Conservation (phyloP, 2,113 vertebrate species). For the Thryonomys swinderianus region DNA sequence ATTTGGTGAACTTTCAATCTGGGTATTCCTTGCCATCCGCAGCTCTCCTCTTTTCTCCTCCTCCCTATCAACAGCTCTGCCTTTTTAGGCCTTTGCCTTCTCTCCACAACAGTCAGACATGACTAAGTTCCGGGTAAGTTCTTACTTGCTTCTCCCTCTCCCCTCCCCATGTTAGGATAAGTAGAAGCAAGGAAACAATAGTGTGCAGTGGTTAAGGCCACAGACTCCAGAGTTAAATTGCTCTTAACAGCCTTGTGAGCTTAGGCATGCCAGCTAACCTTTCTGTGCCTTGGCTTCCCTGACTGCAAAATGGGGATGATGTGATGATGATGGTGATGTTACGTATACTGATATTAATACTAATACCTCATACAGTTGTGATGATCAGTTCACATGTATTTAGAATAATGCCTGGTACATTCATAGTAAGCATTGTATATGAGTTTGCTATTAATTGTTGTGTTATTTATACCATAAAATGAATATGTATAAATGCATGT, state of each 20-base stretch:
- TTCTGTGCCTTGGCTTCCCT: conserved; percentile 37
- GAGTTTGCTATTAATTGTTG: background rate
- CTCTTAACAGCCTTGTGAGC: conserved; percentile 23
- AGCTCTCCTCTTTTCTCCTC: conserved; percentile 59
- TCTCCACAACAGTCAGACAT: conserved; percentile 47
- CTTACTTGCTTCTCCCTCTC: conserved; percentile 31
- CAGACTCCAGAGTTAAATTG: background rate
- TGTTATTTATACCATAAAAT: conserved; percentile 7
- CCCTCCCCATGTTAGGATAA: background rate
- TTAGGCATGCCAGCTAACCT: conserved; percentile 39
- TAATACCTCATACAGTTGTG: conserved; percentile 47
- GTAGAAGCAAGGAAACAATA: background rate
- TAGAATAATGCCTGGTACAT: conserved; percentile 25
- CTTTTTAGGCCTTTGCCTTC: conserved; percentile 56
- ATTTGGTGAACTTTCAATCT: conserved; percentile 52
- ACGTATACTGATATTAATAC: background rate
- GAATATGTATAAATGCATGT: background rate
- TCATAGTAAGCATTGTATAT: conserved; percentile 11
- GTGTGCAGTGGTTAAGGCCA: background rate
- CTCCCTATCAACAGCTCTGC: conserved; percentile 35
- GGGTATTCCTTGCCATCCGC: conserved; percentile 19
- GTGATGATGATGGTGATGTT: background rate
- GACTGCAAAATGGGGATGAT: conserved; percentile 51
- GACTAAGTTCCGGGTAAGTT: conserved; percentile 60
- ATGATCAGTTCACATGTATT: conserved; percentile 25